phyloP scores from a whole-genome alignment of 2,797 vertebrate species.

The Gymnothorax javanicus region DNA sequence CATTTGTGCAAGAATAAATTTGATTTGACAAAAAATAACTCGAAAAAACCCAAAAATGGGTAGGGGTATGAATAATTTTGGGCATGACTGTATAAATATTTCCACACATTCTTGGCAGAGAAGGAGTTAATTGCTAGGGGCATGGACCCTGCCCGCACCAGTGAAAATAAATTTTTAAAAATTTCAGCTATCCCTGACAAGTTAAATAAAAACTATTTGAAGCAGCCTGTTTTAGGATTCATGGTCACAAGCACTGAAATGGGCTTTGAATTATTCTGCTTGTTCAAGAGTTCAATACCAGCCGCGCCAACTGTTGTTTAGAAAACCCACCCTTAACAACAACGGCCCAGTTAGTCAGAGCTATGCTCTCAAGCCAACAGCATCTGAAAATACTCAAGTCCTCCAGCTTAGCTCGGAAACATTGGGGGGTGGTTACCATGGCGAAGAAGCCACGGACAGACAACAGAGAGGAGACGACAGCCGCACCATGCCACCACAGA shows the following conservation, averaged over 20 bases:
- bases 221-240: background rate
- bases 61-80: too few relatives aligned
- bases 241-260: background rate
- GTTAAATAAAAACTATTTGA: background rate
- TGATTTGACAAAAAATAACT: too few relatives aligned
- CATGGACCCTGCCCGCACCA: too few relatives aligned
- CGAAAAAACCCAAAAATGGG: too few relatives aligned
- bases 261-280: background rate
- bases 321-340: background rate
- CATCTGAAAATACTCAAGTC: background rate
- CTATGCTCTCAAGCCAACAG: background rate
- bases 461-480: background rate
- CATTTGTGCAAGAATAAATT: too few relatives aligned
- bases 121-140: too few relatives aligned
- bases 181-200: background rate
- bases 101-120: too few relatives aligned
- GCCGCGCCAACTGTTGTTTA: background rate
- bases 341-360: background rate
- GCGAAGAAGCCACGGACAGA: constrained; percentile 5
- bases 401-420: background rate
- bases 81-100: too few relatives aligned
- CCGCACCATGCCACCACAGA: background rate
- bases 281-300: background rate
- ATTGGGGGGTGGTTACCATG: constrained; percentile 27
- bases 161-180: background rate